Evolutionary conservation across 1,140 invertebrate genomes (phyloP).

Genomic region (Leucophenga varia): DNA sequence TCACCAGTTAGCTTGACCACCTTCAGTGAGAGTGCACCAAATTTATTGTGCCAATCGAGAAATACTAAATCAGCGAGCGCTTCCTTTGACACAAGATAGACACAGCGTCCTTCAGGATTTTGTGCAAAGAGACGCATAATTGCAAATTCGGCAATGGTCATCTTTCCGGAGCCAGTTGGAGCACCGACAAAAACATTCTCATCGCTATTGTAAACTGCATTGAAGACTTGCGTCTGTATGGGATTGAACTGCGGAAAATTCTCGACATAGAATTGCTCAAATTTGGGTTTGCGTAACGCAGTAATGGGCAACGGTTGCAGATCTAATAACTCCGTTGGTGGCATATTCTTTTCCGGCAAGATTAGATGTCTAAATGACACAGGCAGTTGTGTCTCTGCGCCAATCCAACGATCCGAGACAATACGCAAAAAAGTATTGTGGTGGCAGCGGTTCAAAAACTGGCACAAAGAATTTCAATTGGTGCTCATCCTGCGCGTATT

Average conservation of each 20-base stretch:
- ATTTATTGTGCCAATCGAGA: conserved; percentile 88
- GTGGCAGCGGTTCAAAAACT: conserved; percentile 96
- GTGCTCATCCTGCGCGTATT: conserved; percentile 94
- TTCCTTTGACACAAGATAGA: conserved; percentile 93
- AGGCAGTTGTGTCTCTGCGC: conserved; percentile 93
- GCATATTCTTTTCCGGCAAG: conserved; percentile 96
- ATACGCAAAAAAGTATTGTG: conserved; percentile 95
- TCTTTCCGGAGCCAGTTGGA: conserved; percentile 96
- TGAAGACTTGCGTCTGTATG: conserved; percentile 99
- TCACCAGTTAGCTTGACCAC: conserved; percentile 95
- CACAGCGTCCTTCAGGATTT: conserved; percentile 73
- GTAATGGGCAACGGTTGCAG: conserved; percentile 92
- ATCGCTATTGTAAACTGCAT: conserved; percentile 97
- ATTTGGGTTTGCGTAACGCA: conserved; percentile 79
- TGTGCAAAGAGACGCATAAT: conserved; percentile 85
- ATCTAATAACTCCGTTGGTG: conserved; percentile 97
- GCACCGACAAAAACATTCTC: conserved; percentile 99
- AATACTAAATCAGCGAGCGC: conserved; percentile 90
- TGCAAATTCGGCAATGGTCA: conserved; percentile 95
- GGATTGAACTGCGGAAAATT: conserved; percentile 96
- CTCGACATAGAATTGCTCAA: conserved; percentile 82
- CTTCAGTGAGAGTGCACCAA: conserved; percentile 81
- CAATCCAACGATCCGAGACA: conserved; percentile 81
- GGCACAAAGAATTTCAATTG: conserved; percentile 98
- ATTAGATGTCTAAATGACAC: conserved; percentile 98